phyloP scores from a whole-genome alignment of 2,888 invertebrate genomes.

The Eupithecia subfuscata region DNA sequence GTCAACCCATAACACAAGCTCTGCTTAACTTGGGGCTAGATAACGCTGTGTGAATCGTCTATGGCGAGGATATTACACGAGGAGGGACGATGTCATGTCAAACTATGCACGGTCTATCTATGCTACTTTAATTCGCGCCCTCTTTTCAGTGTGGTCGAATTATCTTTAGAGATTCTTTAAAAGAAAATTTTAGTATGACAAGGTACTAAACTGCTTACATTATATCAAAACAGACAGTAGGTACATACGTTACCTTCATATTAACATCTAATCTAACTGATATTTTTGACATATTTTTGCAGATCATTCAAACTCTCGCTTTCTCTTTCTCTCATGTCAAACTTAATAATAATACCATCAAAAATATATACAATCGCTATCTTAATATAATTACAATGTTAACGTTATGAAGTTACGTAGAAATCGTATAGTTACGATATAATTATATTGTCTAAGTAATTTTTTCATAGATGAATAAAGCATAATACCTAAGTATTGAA shows the following conservation, averaged over 20 bases:
- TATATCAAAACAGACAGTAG: neutral
- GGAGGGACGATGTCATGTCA: too few relatives aligned
- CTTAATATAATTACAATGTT: neutral
- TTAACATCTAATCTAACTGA: constrained; percentile 3
- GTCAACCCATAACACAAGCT: too few relatives aligned
- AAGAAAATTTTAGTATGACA: neutral
- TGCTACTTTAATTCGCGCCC: too few relatives aligned
- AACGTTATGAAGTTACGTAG: constrained; percentile 7
- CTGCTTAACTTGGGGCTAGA: too few relatives aligned
- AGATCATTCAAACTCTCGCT: constrained; percentile 2
- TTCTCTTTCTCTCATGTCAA: constrained; percentile 3
- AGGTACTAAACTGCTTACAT: neutral
- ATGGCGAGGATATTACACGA: too few relatives aligned
- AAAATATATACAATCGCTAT: constrained; percentile 11
- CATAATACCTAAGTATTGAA: neutral
- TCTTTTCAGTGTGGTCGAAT: too few relatives aligned
- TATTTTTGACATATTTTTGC: neutral
- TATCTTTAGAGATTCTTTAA: too few relatives aligned
- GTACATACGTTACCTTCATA: neutral
- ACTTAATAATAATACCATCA: constrained; percentile 9
- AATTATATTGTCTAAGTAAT: constrained; percentile 8
- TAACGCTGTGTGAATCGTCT: too few relatives aligned
- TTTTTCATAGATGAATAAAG: neutral
- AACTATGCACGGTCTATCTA: too few relatives aligned
- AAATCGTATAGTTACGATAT: neutral